phyloP scores from a whole-genome alignment of 1,140 invertebrate genomes.

The Cheumatopsyche charites region DNA sequence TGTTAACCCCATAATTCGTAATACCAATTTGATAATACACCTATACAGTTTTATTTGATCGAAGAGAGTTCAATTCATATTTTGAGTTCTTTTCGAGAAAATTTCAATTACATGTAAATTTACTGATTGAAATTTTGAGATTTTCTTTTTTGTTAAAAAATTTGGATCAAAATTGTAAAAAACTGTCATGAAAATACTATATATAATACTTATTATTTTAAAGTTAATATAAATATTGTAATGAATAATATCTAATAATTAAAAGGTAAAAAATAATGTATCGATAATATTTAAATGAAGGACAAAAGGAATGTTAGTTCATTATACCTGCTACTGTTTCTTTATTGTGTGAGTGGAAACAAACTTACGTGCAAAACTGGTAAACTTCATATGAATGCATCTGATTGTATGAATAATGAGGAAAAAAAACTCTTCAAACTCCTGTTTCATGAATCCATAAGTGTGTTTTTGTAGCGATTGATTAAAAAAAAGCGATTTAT shows the following conservation, averaged over 20 bases:
- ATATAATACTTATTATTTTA: conserved; percentile 45
- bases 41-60: background rate
- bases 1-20: background rate
- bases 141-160: conserved; percentile 42
- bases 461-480: no score
- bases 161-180: conserved; percentile 46
- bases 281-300: conserved; percentile 47
- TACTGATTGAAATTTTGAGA: background rate
- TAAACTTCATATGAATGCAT: no score
- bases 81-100: background rate
- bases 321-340: conserved; percentile 38
- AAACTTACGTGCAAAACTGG: background rate
- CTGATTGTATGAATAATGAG: no score
- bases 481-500: no score
- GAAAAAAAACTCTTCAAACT: no score
- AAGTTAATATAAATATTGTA: conserved; percentile 48
- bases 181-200: conserved; percentile 45
- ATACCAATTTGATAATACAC: no score
- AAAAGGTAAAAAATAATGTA: conserved; percentile 47
- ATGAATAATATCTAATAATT: conserved; percentile 48
- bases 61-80: background rate
- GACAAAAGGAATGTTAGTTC: conserved; percentile 45
- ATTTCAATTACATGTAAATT: conserved; percentile 1
- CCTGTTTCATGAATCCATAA: no score
- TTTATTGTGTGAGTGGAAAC: background rate